Evolutionary conservation across 2,113 vertebrate species (phyloP).

Genomic region (Cyanoliseus patagonus): DNA sequence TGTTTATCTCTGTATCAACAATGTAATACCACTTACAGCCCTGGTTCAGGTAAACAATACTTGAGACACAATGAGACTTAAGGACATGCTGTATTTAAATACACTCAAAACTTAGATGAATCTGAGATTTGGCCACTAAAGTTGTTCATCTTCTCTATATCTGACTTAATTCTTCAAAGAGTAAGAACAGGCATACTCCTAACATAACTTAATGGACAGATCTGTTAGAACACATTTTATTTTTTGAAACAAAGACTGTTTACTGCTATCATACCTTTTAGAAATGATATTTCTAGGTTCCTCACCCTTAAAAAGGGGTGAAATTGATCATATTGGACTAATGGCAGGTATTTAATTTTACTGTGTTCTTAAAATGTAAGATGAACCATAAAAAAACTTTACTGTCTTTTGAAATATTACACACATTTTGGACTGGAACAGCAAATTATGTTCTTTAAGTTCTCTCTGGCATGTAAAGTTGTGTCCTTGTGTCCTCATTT

Average conservation of each 20-base stretch:
- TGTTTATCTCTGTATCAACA: not conserved
- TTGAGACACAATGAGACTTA: not conserved
- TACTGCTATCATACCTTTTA: not conserved
- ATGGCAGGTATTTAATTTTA: not conserved
- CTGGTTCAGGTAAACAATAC: not conserved
- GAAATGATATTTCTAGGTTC: not conserved
- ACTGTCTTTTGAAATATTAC: constrained; percentile 21
- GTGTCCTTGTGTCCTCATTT: constrained; percentile 1
- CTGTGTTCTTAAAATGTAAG: constrained; percentile 5
- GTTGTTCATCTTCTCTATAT: not conserved
- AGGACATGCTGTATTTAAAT: not conserved
- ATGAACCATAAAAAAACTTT: not conserved
- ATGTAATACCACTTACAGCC: not conserved
- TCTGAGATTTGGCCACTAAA: not conserved
- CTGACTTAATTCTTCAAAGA: not conserved
- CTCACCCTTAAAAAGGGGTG: not conserved
- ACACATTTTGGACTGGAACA: not conserved
- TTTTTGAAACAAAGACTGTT: constrained; percentile 11
- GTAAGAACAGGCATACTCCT: not conserved
- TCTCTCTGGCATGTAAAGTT: constrained; percentile 33
- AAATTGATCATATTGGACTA: not conserved
- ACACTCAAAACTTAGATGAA: not conserved
- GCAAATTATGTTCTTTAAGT: constrained; percentile 37
- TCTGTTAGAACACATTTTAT: not conserved
- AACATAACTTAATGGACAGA: not conserved